Evolutionary conservation across 2,888 invertebrate genomes (phyloP).

Genomic region (Ferrisia virgata): DNA sequence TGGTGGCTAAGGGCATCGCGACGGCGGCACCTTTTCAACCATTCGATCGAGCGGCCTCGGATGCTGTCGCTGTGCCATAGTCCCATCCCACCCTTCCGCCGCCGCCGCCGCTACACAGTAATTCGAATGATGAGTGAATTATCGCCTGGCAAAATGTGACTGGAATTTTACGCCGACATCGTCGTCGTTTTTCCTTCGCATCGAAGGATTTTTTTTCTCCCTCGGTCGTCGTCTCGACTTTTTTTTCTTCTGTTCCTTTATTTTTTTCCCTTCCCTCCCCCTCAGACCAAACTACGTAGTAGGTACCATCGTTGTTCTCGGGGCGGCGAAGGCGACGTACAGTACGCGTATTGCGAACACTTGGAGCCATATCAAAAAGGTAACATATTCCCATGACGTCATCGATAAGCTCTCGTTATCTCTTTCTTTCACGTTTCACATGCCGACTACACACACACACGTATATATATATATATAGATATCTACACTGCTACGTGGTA

Average conservation of each 20-base stretch:
- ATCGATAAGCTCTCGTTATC: background rate
- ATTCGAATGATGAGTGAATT: conserved; percentile 13
- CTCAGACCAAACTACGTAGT: background rate
- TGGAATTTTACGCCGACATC: no score
- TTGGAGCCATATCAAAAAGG: conserved; percentile 10
- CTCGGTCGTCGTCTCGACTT: background rate
- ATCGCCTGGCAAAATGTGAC: conserved; percentile 16
- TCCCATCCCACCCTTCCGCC: background rate
- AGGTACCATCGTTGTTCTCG: background rate
- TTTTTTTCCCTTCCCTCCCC: background rate
- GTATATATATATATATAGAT: no score
- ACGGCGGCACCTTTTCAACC: no score
- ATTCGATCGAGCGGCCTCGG: no score
- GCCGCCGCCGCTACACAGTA: background rate
- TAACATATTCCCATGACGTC: conserved; percentile 14
- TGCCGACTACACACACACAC: no score
- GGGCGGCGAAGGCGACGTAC: background rate
- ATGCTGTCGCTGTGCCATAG: no score
- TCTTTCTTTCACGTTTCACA: no score
- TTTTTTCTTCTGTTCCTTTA: background rate
- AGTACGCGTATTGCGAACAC: background rate
- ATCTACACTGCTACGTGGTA: no score
- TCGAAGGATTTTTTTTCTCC: background rate
- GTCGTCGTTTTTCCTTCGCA: no score
- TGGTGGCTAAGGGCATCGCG: no score